A percentile compares a stretch with the other conserved stretches of the same genome.
Evolutionary conservation across 2,888 invertebrate species (phyloP).

Genomic region (Anorthoa munda): DNA sequence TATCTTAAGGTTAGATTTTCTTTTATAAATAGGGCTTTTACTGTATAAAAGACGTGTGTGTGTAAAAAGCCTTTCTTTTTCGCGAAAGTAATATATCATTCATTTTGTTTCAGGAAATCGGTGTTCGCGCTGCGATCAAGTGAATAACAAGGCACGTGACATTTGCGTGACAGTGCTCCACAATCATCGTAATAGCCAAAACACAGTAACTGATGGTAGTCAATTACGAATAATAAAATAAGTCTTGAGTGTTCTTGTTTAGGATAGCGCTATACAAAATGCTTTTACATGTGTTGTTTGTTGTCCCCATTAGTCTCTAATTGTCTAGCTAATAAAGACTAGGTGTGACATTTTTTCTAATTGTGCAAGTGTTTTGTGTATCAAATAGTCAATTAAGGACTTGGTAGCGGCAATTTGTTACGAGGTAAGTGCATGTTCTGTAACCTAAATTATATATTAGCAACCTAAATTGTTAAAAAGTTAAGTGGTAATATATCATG

Average conservation of each 20-base stretch:
- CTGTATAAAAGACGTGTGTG: not conserved
- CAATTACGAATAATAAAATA: slow-evolving; percentile 71
- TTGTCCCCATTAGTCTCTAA: slow-evolving; percentile 57
- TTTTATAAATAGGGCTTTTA: not conserved
- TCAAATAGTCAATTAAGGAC: slow-evolving; percentile 53
- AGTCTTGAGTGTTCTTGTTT: slow-evolving; percentile 60
- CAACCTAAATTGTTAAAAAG: slow-evolving; percentile 27
- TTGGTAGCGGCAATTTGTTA: slow-evolving; percentile 39
- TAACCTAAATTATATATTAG: slow-evolving; percentile 13
- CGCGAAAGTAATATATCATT: slow-evolving; percentile 58
- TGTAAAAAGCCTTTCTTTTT: slow-evolving; percentile 17
- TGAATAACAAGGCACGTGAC: slow-evolving; percentile 74
- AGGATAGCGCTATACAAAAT: slow-evolving; percentile 53
- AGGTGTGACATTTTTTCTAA: slow-evolving; percentile 56
- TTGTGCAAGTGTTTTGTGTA: slow-evolving; percentile 65
- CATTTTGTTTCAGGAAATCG: slow-evolving; percentile 73
- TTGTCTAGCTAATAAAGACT: slow-evolving; percentile 46
- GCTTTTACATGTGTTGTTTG: slow-evolving; percentile 61
- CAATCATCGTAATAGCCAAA: slow-evolving; percentile 70
- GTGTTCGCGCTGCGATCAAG: slow-evolving; percentile 63
- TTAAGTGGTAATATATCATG: slow-evolving; percentile 18
- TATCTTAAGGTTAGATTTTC: no score
- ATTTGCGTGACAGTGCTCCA: slow-evolving; percentile 78
- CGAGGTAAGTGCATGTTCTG: slow-evolving; percentile 55
- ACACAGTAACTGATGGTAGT: slow-evolving; percentile 72